These are phyloP conservation scores for Aramus guarauna DNA, from an alignment of 2,113 vertebrate genomes.

Conservation along the genomic window DNA sequence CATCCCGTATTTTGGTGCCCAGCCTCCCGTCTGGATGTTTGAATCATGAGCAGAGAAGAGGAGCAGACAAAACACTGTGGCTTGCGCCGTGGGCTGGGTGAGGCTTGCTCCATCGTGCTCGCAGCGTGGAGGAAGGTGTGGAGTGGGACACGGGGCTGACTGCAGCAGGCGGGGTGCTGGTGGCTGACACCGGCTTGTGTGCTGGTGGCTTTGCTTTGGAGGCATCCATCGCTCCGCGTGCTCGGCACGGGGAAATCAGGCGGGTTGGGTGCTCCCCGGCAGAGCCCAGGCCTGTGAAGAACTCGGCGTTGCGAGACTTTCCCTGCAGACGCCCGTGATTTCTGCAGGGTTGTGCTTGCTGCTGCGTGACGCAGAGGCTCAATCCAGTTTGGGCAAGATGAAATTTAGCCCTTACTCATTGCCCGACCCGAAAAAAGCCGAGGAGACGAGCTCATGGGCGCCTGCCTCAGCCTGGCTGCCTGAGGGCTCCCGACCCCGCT, in stretches of 20 bases:
- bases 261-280: neutral
- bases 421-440: neutral
- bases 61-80: neutral
- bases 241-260: neutral
- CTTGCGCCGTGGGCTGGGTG: neutral
- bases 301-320: neutral
- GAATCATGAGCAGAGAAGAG: neutral
- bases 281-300: neutral
- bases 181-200: neutral
- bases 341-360: neutral
- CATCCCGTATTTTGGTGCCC: neutral
- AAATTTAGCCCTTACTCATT: neutral
- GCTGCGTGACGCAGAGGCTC: neutral
- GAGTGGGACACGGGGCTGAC: fast-evolving
- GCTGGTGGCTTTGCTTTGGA: neutral
- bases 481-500: neutral
- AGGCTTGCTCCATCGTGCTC: neutral
- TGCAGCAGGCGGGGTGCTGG: fast-evolving
- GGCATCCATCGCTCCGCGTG: fast-evolving
- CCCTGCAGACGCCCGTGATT: neutral
- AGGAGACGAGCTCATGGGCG: fast-evolving
- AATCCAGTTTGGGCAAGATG: neutral
- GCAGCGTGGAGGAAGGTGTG: neutral
- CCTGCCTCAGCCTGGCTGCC: neutral
- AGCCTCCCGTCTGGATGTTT: neutral